phyloP scores from a whole-genome alignment of 2,113 vertebrate species.

The Patagioenas fasciata region DNA sequence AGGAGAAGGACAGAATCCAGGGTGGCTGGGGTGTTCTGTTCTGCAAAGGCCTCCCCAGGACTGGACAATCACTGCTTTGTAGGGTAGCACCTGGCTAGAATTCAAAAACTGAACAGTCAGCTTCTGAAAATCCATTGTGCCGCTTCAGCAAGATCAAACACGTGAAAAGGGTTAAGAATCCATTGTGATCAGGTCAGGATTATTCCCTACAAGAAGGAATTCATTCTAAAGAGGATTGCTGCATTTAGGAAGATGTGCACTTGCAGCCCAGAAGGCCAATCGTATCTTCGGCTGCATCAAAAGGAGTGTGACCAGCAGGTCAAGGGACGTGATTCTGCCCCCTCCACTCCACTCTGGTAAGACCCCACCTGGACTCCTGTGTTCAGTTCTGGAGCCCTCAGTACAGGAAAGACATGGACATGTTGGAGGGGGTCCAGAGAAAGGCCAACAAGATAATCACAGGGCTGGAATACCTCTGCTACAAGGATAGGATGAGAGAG shows the following conservation, averaged over 20 bases:
- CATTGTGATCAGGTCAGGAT: background rate
- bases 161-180: background rate
- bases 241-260: background rate
- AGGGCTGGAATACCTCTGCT: no score
- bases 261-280: no score
- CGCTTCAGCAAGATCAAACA: background rate
- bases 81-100: background rate
- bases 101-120: background rate
- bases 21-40: background rate
- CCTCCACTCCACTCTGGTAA: no score
- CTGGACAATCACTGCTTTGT: background rate
- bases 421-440: no score
- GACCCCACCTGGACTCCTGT: no score
- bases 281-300: no score
- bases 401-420: no score
- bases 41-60: background rate
- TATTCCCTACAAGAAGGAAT: background rate
- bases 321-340: no score
- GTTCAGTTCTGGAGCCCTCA: no score
- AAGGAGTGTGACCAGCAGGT: no score
- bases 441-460: no score
- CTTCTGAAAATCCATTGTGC: background rate
- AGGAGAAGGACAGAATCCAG: background rate
- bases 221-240: background rate
- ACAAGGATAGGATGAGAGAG: no score